These are phyloP conservation scores for Pelusios castaneus DNA, from an alignment of 2,113 vertebrate species.

Conservation along the genomic window DNA sequence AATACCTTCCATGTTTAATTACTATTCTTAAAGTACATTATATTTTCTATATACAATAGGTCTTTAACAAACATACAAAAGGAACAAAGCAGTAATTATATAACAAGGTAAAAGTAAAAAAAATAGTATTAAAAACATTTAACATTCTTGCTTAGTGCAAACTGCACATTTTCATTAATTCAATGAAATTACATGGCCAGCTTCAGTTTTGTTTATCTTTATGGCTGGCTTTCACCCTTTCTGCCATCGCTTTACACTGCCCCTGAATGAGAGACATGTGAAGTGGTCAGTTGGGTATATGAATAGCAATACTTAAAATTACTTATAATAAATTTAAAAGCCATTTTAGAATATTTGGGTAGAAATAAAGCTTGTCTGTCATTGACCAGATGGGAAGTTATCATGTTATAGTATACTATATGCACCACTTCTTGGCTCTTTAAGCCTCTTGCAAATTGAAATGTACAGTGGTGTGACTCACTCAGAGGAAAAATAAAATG, in stretches of 20 bases:
- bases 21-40: neutral
- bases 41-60: neutral
- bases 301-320: neutral
- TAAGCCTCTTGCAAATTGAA: slow-evolving; percentile 76
- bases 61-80: neutral
- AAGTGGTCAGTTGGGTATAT: neutral
- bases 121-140: neutral
- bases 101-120: neutral
- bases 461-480: slow-evolving; percentile 82
- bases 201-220: neutral
- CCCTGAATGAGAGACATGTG: neutral
- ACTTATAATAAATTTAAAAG: slow-evolving; percentile 46
- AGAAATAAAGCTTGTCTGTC: slow-evolving; percentile 73
- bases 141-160: neutral
- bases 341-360: slow-evolving; percentile 68
- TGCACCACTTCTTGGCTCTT: slow-evolving; percentile 76
- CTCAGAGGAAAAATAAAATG: slow-evolving; percentile 80
- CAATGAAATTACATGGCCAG: neutral
- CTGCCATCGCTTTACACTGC: neutral
- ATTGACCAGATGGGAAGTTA: slow-evolving; percentile 77
- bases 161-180: neutral
- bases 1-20: neutral
- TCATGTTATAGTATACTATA: slow-evolving; percentile 76
- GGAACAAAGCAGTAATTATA: neutral
- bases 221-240: neutral